These are phyloP conservation scores for Cavia aperea DNA, from an alignment of 2,113 vertebrate species.

Conservation along the genomic window DNA sequence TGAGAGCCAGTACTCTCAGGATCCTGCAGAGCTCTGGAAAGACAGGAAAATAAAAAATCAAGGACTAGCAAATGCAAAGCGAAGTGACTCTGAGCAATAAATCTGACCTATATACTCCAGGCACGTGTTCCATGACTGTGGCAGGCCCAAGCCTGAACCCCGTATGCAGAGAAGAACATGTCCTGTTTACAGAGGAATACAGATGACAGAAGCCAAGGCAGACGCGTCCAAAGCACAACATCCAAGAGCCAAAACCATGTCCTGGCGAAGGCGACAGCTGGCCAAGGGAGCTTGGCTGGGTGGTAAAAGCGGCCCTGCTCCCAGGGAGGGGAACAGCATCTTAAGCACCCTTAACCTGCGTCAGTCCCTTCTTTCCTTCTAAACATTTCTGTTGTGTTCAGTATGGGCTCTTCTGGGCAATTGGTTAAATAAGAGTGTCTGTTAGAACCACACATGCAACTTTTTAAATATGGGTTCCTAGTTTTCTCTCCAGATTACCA, in stretches of 20 bases:
- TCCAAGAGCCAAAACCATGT: background rate
- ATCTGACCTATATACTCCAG: background rate
- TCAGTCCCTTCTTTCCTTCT: background rate
- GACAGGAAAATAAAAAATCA: background rate
- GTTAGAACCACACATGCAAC: background rate
- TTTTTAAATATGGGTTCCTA: background rate
- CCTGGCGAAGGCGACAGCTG: rapidly evolving
- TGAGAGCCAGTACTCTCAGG: background rate
- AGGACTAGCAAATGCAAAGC: background rate
- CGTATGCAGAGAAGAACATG: background rate
- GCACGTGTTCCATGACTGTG: background rate
- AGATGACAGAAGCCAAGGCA: background rate
- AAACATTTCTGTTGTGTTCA: background rate
- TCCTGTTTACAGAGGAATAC: background rate
- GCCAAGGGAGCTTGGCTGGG: background rate
- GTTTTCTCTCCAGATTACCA: background rate
- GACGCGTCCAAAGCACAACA: background rate
- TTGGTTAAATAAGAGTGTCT: background rate
- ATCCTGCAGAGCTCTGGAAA: background rate
- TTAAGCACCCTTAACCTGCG: background rate
- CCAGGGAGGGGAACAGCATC: background rate
- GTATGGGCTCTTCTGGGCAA: background rate
- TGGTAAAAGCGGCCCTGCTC: background rate
- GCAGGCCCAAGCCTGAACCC: background rate
- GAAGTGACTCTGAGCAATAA: background rate